Conservation (phyloP, 2,888 invertebrate genomes). For the Conomelus anceps region DNA sequence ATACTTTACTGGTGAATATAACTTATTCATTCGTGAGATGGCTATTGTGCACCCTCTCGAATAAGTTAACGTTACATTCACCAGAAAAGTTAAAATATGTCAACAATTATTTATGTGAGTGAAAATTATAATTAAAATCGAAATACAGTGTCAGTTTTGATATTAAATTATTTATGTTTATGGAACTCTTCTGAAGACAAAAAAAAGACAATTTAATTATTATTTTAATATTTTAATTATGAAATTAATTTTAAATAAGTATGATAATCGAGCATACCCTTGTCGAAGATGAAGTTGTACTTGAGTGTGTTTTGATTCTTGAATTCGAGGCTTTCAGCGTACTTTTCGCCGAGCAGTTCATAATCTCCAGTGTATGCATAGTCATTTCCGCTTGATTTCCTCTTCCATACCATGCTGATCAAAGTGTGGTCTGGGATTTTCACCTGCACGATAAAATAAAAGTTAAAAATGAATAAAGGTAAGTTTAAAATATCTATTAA, state of each 20-base stretch:
- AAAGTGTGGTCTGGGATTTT: constrained; percentile 24
- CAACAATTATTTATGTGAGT: no score
- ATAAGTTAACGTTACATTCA: no score
- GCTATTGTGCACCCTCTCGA: no score
- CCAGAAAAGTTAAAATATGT: no score
- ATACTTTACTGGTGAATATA: no score
- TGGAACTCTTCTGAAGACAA: no score
- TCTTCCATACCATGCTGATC: constrained; percentile 13
- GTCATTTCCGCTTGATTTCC: constrained; percentile 19
- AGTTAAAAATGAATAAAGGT: not conserved
- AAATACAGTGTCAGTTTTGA: no score
- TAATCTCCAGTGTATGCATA: constrained; percentile 4
- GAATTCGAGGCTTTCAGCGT: constrained; percentile 19
- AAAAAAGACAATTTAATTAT: not conserved
- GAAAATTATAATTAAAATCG: no score
- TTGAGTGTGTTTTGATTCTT: constrained; percentile 21
- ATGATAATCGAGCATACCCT: not conserved
- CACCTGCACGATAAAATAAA: constrained; percentile 20
- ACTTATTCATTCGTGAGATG: no score
- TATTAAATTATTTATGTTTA: no score
- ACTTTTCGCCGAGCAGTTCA: constrained; percentile 27
- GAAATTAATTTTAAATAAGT: not conserved
- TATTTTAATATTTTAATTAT: not conserved
- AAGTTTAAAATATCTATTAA: not conserved
- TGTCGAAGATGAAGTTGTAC: constrained; percentile 9